Conservation (phyloP, 2,888 invertebrate species). For the Andricus curvator region DNA sequence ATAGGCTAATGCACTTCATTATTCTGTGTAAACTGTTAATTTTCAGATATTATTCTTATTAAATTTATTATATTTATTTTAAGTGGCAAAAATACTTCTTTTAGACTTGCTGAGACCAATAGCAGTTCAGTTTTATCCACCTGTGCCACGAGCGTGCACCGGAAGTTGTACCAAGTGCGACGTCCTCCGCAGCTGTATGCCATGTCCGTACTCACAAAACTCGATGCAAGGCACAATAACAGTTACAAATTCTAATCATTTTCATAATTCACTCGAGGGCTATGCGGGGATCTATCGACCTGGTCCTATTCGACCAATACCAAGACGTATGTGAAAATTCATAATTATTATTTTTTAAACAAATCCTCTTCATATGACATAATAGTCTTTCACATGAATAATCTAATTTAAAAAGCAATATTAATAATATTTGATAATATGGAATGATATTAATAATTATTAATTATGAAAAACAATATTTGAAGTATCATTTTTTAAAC, state of each 20-base stretch:
- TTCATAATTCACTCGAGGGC: slow-evolving; percentile 59
- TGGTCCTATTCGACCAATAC: slow-evolving; percentile 66
- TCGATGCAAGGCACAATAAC: slow-evolving; percentile 42
- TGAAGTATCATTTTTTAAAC: too few relatives aligned
- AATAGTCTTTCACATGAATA: too few relatives aligned
- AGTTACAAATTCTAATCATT: slow-evolving; percentile 42
- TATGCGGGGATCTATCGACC: slow-evolving; percentile 67
- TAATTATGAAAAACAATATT: too few relatives aligned
- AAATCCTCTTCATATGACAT: too few relatives aligned
- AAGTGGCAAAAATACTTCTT: background rate
- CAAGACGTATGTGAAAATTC: slow-evolving; percentile 65
- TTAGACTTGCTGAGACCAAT: slow-evolving; percentile 60
- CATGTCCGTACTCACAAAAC: slow-evolving; percentile 51
- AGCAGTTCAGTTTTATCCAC: slow-evolving; percentile 57
- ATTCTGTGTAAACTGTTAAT: too few relatives aligned
- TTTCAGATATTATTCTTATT: background rate
- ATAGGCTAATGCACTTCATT: too few relatives aligned
- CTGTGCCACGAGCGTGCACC: slow-evolving; percentile 61
- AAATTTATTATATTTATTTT: background rate
- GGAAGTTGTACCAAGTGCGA: slow-evolving; percentile 65
- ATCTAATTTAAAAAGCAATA: too few relatives aligned
- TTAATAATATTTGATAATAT: too few relatives aligned
- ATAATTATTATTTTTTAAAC: background rate
- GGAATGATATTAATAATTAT: too few relatives aligned
- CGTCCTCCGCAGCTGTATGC: slow-evolving; percentile 55